Evolutionary conservation across 2,113 vertebrate genomes (phyloP), one percentile per base, ranked within the genome.

Genomic region (Strix uralensis): DNA sequence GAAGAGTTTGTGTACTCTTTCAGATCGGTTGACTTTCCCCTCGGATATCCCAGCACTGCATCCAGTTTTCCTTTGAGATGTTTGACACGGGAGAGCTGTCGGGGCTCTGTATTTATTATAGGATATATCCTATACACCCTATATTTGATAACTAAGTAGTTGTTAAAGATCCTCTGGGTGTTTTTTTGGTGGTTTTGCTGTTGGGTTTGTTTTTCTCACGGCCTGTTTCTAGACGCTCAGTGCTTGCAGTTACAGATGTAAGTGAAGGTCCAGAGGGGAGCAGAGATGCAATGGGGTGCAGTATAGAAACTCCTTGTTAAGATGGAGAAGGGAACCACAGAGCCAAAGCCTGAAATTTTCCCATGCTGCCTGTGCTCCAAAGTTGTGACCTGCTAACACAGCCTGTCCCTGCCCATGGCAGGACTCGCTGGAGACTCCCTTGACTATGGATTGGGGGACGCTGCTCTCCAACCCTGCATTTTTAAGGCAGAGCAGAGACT

Each of bases 261-360:
- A 46, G 30, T 11, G 44, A 91, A 46, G 63, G 30, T 73, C 54
- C 5, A 5, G 34, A 84, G 51, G 32, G n/a, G 62, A 91, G 38
- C 4, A 0, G 75, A 67, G 61, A 30, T 0, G 3, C 52, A 32
- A 4, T 0, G 1, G 47, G 26, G 46, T 71, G 49, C 5, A 1
- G 11, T 51, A 5, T 5, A 52, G 58, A 90, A 91, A 63, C 36
- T 71, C 36, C 62, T 36, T 1, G 3, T 67, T 57, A 54, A 79
- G 62, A 20, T 44, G 40, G 62, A 79, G 70, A 72, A 91, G 32
- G 81, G 44, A 75, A 65, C 44, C 44, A 57, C 1, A 3, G 54
- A 85, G 47, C 62, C 62, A 26, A 29, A 85, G 44, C 58, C 54
- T 61, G 58, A 65, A 57, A 58, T 32, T 12, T 61, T 78, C n/a